These are phyloP conservation scores for Cavia aperea DNA, from an alignment of 2,113 vertebrate genomes.

Conservation along the genomic window DNA sequence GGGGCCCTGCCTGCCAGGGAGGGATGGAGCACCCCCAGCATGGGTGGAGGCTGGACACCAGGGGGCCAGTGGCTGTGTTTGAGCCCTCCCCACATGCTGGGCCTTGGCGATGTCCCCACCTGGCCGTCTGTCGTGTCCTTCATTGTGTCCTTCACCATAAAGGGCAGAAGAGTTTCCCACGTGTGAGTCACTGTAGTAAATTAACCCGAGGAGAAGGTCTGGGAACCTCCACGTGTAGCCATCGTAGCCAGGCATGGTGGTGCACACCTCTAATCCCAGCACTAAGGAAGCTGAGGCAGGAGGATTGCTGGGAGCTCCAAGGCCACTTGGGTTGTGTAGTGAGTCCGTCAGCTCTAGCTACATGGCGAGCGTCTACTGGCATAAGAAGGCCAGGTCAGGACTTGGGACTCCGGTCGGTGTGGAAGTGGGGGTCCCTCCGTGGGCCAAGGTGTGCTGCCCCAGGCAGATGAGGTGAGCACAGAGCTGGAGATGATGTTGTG, in stretches of 20 bases:
- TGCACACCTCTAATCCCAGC: neutral
- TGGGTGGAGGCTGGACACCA: neutral
- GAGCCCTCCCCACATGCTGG: rapidly evolving
- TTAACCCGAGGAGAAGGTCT: neutral
- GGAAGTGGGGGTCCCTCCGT: neutral
- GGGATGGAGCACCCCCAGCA: neutral
- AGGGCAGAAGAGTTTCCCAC: neutral
- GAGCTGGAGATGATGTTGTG: neutral
- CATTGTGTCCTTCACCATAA: neutral
- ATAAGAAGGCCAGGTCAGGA: neutral
- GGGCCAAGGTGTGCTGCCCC: neutral
- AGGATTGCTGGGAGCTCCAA: neutral
- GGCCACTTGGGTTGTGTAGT: neutral
- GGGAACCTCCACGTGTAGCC: neutral
- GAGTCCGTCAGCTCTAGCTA: neutral
- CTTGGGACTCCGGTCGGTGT: neutral
- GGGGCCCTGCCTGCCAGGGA: neutral
- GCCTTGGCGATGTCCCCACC: neutral
- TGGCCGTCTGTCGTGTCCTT: neutral
- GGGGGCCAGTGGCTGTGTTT: neutral
- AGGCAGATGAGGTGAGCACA: neutral
- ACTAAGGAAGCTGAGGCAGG: neutral
- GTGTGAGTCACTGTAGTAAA: neutral
- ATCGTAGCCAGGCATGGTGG: neutral
- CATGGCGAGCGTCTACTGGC: rapidly evolving